Evolutionary conservation across 2,113 vertebrate species (phyloP), one percentile per base, ranked within the genome.

Genomic region (Melanotaenia duboulayi): DNA sequence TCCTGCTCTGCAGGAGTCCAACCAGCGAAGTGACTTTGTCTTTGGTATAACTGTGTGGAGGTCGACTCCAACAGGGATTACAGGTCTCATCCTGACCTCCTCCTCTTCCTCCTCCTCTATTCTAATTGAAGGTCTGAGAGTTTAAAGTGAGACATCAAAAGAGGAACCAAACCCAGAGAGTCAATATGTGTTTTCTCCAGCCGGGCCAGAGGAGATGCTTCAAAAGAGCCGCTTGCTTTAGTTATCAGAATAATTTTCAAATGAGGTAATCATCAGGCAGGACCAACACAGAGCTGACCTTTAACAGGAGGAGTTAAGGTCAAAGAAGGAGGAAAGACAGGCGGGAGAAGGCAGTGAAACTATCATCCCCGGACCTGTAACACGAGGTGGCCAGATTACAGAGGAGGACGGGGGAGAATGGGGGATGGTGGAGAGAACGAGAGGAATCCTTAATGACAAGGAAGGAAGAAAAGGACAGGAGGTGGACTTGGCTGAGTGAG

Each of bases 111-210:
- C 69, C 50, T 51, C 69, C 64, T 76, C 62, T 58, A 52, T 75
- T 76, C 83, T 88, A 90, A 90, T 90, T 66, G 72, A 54, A 71
- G 40, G 80, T 83, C 73, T 78, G 44, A 6, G 39, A 61, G 81
- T 84, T 81, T 80, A 85, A 87, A 89, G 79, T 51, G 78, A 70
- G 19, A 85, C 81, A 84, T 89, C 78, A 87, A 87, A 90, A 49
- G 77, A 81, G 63, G 63, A 84, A 80, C 73, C 74, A 64, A 89
- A 85, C 79, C 73, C 59, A 0, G 24, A 86, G 81, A 84, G 84
- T 87, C 74, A 91, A 86, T 86, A 77, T 87, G 88, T 89, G 82
- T 69, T 63, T 89, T 86, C 69, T 87, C 87, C 86, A 83, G 84
- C 82, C 56, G 89, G 78, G 89, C 74, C 67, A 17, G 78, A 82